phyloP scores from a whole-genome alignment of 1,140 invertebrate species.

The Pseudobourletiella spinata region DNA sequence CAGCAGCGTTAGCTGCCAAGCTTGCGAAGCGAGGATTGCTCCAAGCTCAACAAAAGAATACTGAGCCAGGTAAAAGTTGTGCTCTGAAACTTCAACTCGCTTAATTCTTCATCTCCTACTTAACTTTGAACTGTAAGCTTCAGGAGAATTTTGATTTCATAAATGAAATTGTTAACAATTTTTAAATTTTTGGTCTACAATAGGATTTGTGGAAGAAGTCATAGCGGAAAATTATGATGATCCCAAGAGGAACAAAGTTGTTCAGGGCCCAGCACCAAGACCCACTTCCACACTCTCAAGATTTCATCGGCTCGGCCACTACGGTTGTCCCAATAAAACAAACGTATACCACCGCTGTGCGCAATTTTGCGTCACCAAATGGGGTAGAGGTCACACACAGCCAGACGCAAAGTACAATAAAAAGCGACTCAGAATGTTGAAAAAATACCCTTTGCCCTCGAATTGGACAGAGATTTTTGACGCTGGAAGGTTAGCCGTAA shows the following conservation, averaged over 20 bases:
- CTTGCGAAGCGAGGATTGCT: slow-evolving; percentile 76
- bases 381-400: slow-evolving; percentile 63
- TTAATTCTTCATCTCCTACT: neutral
- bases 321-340: slow-evolving; percentile 89
- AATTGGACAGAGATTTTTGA: slow-evolving; percentile 93
- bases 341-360: slow-evolving; percentile 92
- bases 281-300: neutral
- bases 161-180: neutral
- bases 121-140: slow-evolving; percentile 11
- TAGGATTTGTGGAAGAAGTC: slow-evolving; percentile 58
- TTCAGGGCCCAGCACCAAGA: neutral
- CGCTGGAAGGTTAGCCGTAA: slow-evolving; percentile 59
- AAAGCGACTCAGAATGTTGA: slow-evolving; percentile 63
- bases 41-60: slow-evolving; percentile 21
- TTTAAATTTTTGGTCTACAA: neutral
- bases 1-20: slow-evolving; percentile 70
- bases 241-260: slow-evolving; percentile 23
- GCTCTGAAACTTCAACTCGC: neutral
- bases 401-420: slow-evolving; percentile 66
- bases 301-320: slow-evolving; percentile 46
- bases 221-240: slow-evolving; percentile 80
- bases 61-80: too few relatives aligned
- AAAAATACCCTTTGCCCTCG: slow-evolving; percentile 81
- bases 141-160: slow-evolving; percentile 4
- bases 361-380: slow-evolving; percentile 77